Base-by-base conservation (phyloP, 1,140 invertebrate genomes). In the Adoxophyes honmai region DNA sequence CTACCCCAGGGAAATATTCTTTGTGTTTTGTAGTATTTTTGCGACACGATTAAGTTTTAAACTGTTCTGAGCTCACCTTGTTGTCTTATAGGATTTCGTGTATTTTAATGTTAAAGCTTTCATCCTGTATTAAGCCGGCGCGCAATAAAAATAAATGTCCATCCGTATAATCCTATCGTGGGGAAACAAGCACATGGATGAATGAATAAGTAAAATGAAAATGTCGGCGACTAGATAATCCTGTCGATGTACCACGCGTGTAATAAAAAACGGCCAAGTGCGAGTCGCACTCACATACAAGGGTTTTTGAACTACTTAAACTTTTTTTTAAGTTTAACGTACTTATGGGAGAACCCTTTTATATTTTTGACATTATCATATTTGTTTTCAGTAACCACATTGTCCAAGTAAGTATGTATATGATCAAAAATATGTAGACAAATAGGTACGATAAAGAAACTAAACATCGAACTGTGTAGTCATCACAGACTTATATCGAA, bases 1-100 rank as follows among this genome's bases (percentile, higher is more conserved):
- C 70, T 60, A 61, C 81, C 73, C 75, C 36, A 56, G 83, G 83
- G 81, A 86, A 86, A 86, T 86, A 84, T 77, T 75, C 65, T 73
- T 76, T 73, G 73, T 78, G 66, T 75, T 79, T 78, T 77, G 75
- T 78, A 77, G 72, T 77, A 77, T 73, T 76, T 80, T 81, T 48
- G 42, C 21, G 42, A 48, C 42, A 48, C 42, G 42, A 48, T 48
- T 48, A 48, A 48, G 42, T 48, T 48, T 48, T 48, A 48, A 48
- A 48, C 28, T 48, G 42, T 28, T 28, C 21, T 6, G 21, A 28
- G 21, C 42, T 48, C 21, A 48, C 42, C 42, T 48, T 16, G 42
- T 48, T 33, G 42, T 33, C 42, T 48, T 21, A 33, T 18, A 48
- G 42, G 42, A 48, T 48, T 48, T 48, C 18, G 21, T 48, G 16